A percentile compares a stretch with the other conserved stretches of the same genome.
phyloP scores from a whole-genome alignment of 2,888 invertebrate species.

The Pachliopta kotzebuea region DNA sequence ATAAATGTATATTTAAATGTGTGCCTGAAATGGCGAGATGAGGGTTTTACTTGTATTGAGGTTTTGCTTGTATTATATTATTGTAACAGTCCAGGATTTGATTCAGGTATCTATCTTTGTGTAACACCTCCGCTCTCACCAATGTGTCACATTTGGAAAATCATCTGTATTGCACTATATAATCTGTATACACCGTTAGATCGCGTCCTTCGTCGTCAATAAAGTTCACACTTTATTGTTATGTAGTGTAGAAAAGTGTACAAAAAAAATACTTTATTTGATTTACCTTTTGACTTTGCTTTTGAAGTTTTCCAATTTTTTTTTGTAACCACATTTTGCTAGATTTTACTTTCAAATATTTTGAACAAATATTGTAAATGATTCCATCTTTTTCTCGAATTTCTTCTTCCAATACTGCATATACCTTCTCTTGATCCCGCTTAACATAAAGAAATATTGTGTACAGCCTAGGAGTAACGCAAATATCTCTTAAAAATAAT shows the following conservation, averaged over 20 bases:
- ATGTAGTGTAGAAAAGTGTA: neutral
- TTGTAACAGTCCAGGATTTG: too few species aligned
- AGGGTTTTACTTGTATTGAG: too few species aligned
- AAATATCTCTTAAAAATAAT: neutral
- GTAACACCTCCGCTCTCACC: neutral
- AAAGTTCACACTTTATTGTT: too few species aligned
- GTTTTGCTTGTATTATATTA: too few species aligned
- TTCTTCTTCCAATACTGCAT: slow-evolving; percentile 37
- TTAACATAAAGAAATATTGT: neutral
- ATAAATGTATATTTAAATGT: neutral
- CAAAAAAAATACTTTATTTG: neutral
- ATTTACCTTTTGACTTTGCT: slow-evolving; percentile 38
- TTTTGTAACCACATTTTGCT: slow-evolving; percentile 47
- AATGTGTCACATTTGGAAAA: neutral
- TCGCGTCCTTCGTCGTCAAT: too few species aligned
- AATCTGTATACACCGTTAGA: too few species aligned
- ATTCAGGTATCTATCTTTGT: too few species aligned
- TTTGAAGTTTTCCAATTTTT: slow-evolving; percentile 53
- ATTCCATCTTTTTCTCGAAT: slow-evolving; percentile 45
- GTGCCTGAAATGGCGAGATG: too few species aligned
- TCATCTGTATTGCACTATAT: too few species aligned
- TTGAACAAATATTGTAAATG: slow-evolving; percentile 45
- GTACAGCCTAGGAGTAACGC: neutral
- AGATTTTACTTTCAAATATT: slow-evolving; percentile 47
- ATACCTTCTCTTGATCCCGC: slow-evolving; percentile 35